These are phyloP conservation scores for Notoglanidium macrostoma DNA, from an alignment of 2,797 vertebrate species.

Conservation along the genomic window DNA sequence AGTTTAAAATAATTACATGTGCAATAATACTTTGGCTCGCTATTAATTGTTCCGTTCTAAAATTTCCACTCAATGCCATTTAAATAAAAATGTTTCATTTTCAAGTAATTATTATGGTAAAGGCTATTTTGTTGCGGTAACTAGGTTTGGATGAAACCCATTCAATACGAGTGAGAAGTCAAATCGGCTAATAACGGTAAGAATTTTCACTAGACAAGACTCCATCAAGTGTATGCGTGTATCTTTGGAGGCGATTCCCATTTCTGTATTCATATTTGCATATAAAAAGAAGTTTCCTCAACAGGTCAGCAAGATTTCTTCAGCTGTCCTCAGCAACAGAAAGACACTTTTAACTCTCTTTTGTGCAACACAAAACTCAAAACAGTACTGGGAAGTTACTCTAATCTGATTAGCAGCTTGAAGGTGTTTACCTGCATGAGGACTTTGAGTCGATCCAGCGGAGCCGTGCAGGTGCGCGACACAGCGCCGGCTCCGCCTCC, in stretches of 20 bases:
- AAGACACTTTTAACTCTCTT: not conserved
- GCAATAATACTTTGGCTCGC: not conserved
- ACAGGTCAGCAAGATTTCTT: not conserved
- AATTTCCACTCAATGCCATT: no score
- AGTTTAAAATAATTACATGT: not conserved
- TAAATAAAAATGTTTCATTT: not conserved
- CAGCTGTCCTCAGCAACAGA: not conserved
- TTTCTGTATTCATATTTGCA: not conserved
- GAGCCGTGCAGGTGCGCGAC: constrained; percentile 93
- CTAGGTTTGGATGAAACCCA: not conserved
- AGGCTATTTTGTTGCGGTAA: not conserved
- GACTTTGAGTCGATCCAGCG: constrained; percentile 93
- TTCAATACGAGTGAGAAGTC: not conserved
- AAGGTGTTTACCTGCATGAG: constrained; percentile 88
- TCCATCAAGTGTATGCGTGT: not conserved
- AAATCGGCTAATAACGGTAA: no score
- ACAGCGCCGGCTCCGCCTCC: constrained; percentile 92
- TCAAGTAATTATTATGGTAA: not conserved
- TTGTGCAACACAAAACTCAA: not conserved
- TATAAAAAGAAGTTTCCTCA: not conserved
- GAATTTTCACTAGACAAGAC: not conserved
- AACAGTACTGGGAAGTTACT: not conserved
- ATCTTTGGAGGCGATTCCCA: not conserved
- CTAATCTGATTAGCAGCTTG: no score
- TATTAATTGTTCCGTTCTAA: not conserved